Conservation (phyloP, 2,797 vertebrate species). For the Otus scops region DNA sequence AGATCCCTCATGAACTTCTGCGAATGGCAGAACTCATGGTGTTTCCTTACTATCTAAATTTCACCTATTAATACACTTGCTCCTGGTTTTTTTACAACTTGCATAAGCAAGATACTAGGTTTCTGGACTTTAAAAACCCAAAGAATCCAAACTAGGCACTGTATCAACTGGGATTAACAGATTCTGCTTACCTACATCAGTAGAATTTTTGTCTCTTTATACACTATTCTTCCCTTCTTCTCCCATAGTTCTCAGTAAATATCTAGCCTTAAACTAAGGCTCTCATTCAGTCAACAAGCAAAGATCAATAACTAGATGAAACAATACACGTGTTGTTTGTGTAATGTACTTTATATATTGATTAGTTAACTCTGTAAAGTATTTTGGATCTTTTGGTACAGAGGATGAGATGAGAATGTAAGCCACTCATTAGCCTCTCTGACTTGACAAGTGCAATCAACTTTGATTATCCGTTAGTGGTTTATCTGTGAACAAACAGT, state of each 20-base stretch:
- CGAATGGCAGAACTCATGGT: not conserved
- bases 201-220: not conserved
- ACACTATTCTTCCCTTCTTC: not conserved
- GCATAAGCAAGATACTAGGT: not conserved
- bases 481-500: not conserved
- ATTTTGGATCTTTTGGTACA: not conserved
- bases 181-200: not conserved
- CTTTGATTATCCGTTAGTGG: not conserved
- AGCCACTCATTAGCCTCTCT: not conserved
- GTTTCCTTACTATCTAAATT: not conserved
- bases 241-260: not conserved
- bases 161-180: not conserved
- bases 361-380: not conserved
- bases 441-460: not conserved
- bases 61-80: not conserved
- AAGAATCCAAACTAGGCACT: not conserved
- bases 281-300: not conserved
- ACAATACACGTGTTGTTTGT: not conserved
- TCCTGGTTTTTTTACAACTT: not conserved
- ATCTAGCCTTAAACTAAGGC: not conserved
- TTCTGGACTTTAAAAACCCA: not conserved
- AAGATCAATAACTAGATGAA: slow-evolving; percentile 10
- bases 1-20: not conserved
- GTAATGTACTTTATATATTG: not conserved
- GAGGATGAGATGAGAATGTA: not conserved